Percentiles rank a stretch among this genome's conserved stretches.
Evolutionary conservation across 2,113 vertebrate species (phyloP).

Genomic region (Sturnus vulgaris): DNA sequence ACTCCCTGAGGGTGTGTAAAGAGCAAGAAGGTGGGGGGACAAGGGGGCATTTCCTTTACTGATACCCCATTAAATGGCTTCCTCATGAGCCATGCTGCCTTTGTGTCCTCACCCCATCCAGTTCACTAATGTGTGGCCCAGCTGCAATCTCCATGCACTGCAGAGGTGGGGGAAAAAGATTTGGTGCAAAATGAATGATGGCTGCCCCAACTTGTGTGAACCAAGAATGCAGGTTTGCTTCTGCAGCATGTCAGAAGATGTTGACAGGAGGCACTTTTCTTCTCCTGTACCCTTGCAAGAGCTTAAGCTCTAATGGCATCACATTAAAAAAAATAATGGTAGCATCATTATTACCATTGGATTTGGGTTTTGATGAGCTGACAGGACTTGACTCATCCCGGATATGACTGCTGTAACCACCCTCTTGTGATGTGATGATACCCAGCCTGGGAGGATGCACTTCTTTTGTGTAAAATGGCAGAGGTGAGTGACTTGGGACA

Average conservation of each 20-base stretch:
- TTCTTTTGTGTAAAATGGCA: neutral
- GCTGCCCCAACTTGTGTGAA: rapidly evolving
- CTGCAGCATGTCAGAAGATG: neutral
- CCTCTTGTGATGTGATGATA: neutral
- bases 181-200: neutral
- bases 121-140: neutral
- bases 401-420: neutral
- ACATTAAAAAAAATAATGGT: neutral
- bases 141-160: neutral
- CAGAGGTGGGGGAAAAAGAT: neutral
- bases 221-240: neutral
- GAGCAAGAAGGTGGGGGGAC: too few relatives aligned
- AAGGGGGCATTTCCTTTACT: neutral
- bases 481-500: neutral
- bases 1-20: neutral
- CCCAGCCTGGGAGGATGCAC: neutral
- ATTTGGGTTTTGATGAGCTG: neutral
- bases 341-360: neutral
- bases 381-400: rapidly evolving
- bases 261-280: neutral
- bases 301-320: neutral
- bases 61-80: neutral
- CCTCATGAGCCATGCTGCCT: neutral
- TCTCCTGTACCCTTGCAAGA: neutral
- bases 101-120: neutral